Percentiles rank a stretch among this genome's conserved stretches.
phyloP scores from a whole-genome alignment of 2,888 invertebrate species.

The Leptogaster cylindrica region DNA sequence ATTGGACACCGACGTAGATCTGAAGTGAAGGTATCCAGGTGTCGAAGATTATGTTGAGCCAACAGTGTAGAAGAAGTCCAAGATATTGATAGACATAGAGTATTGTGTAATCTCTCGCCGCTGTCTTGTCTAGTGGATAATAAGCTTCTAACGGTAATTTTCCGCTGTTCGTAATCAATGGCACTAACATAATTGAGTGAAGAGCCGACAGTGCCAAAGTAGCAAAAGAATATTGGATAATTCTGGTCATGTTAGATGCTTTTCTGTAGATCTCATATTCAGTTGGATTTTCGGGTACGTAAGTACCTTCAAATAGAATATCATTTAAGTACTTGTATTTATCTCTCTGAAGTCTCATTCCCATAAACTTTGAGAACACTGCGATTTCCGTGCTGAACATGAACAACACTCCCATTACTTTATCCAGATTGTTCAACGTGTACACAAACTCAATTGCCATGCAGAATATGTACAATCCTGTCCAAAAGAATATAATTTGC shows the following conservation, averaged over 20 bases:
- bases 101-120: not conserved
- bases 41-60: not conserved
- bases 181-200: not conserved
- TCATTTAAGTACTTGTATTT: not conserved
- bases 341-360: not conserved
- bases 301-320: not conserved
- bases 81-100: not conserved
- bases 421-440: not conserved
- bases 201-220: not conserved
- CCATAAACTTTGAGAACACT: not conserved
- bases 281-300: not conserved
- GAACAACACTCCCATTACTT: not conserved
- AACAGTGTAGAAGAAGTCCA: slow-evolving; percentile 3
- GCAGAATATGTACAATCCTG: not conserved
- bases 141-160: not conserved
- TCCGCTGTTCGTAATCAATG: not conserved
- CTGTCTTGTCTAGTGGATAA: slow-evolving; percentile 1
- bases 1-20: not conserved
- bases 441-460: not conserved
- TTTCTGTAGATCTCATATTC: not conserved
- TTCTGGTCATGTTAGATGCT: not conserved
- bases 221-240: not conserved
- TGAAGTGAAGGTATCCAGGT: not conserved
- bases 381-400: slow-evolving; percentile 17
- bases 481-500: slow-evolving; percentile 13